Evolutionary conservation across 2,113 vertebrate genomes (phyloP), one percentile per base, ranked within the genome.

Genomic region (Zosterops pallidus): DNA sequence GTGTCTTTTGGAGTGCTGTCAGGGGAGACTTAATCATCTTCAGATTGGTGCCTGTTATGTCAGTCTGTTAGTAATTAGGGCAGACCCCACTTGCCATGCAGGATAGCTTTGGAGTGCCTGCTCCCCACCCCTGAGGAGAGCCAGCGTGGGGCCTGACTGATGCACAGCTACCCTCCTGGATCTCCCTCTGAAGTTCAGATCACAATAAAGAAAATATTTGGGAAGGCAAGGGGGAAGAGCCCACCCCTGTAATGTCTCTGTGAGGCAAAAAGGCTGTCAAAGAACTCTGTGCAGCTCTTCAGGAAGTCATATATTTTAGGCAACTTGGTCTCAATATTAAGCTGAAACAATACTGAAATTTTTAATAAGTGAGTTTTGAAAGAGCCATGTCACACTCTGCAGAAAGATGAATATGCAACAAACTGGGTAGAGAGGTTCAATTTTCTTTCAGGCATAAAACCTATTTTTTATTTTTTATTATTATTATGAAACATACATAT

Each of bases 251-350:
- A 87, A 94, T 7, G 24, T 82, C 53, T 89, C 83, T 84, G 64
- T 64, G 86, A 94, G 49, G 67, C 65, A 94, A 90, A 94, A 88
- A 74, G 62, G 21, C 92, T 96, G 84, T 69, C 92, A 94, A 92
- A 94, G 75, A 78, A 14, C 55, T 92, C 71, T 70, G 81, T 84
- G 57, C 69, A 92, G n/a, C 95, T 97, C 72, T 83, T 92, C 81
- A 96, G 94, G 91, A 97, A 96, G 83, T 93, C 79, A 86, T 95
- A 90, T 67, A 96, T 88, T 88, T 94, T 94, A 64, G 28, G 67
- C 56, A 90, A 90, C 33, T 91, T 86, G 69, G 62, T 82, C 84
- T 94, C 62, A 74, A 60, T 49, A 65, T 67, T 83, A 68, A 95
- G 29, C 44, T 86, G 21, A 89, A 65, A 62, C 35, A 83, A 59